These are phyloP conservation scores for Temnothorax ravouxi DNA, from an alignment of 2,888 invertebrate species.

Conservation along the genomic window DNA sequence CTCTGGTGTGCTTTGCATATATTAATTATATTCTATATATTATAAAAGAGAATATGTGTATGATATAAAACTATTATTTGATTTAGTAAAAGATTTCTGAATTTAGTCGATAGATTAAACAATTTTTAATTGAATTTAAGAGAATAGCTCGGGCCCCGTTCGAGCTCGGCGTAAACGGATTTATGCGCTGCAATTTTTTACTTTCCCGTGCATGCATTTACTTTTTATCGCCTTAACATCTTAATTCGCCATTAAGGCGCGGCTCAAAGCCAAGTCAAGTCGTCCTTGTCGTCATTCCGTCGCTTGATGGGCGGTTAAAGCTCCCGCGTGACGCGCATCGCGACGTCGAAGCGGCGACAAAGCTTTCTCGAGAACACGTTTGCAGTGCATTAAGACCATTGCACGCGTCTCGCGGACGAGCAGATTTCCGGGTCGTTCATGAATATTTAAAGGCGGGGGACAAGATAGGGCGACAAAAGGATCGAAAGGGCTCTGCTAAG, in stretches of 20 bases:
- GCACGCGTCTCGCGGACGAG: slow-evolving; percentile 46
- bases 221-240: slow-evolving; percentile 27
- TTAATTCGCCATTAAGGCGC: slow-evolving; percentile 39
- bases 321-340: slow-evolving; percentile 35
- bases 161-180: slow-evolving; percentile 1
- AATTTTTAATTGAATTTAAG: background rate
- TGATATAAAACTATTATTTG: background rate
- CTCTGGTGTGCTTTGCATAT: background rate
- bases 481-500: slow-evolving; percentile 18
- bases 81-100: background rate
- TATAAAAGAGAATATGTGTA: background rate
- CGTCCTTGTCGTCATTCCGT: slow-evolving; percentile 14
- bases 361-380: slow-evolving; percentile 35
- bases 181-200: background rate
- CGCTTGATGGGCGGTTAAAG: slow-evolving; percentile 28
- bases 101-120: background rate
- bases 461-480: slow-evolving; percentile 59
- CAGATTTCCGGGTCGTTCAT: slow-evolving; percentile 69
- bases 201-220: slow-evolving; percentile 1
- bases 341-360: slow-evolving; percentile 31
- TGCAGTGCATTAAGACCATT: slow-evolving; percentile 43
- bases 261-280: slow-evolving; percentile 24
- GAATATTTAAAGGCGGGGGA: slow-evolving; percentile 70
- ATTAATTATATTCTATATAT: background rate
- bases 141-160: background rate